Evolutionary conservation across 2,888 invertebrate species (phyloP), one percentile per base, ranked within the genome.

Genomic region (Acholoe squamosa): DNA sequence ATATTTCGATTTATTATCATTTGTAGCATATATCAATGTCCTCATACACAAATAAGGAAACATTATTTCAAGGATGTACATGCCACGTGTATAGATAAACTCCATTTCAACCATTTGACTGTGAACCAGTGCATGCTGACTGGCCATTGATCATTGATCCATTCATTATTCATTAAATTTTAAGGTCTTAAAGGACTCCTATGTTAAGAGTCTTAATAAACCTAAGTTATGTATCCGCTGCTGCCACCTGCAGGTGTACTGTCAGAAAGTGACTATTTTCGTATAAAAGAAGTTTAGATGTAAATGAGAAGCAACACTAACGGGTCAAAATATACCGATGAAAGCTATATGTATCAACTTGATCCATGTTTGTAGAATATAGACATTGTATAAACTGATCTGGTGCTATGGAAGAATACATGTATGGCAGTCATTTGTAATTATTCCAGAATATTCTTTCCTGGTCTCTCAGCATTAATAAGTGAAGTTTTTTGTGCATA

Each of bases 1-100:
- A 43, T 43, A 71, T 71, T 71, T 71, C 71, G 3, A 71, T 71
- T 71, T 71, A 71, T 71, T 71, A 28, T 71, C 71, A 61, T 61
- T n/a, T 61, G 61, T 61, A 7, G 3, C n/a, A 61, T 61, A 61
- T 61, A 61, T 19, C 43, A 43, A 7, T 10, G 10, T 43, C 43
- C 1, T 19, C n/a, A 61, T 71, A 71, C 71, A 71, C 14, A 71
- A 71, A 28, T 28, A 71, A 71, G 71, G 71, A 25, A 71, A 71
- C 71, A 25, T 71, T n/a, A 71, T 71, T 61, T 61, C 71, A 61
- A 43, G 5, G 61, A 61, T 71, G 71, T 71, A 71, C 31, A 71
- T 61, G 19, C 5, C 14, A 61, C 14, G 1, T 61, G 71, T 71
- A 71, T 71, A 71, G 28, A 7, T 61, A 61, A 19, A 61, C 43